Conservation (phyloP, 2,113 vertebrate species). For the Gymnorhina tibicen region DNA sequence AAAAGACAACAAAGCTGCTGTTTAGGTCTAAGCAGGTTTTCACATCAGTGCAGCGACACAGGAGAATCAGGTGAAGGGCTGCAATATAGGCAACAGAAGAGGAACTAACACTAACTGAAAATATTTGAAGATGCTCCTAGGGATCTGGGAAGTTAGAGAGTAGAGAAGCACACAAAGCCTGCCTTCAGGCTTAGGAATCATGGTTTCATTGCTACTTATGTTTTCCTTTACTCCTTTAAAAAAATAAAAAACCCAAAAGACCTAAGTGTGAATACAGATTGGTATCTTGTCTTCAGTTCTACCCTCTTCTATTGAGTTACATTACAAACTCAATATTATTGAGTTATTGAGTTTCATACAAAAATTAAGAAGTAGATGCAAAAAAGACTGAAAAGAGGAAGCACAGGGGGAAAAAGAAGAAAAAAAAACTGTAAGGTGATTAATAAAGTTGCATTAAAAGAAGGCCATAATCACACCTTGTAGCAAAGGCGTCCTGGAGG, state of each 20-base stretch:
- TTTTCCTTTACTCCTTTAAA: neutral
- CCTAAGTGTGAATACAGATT: neutral
- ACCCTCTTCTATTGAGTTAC: neutral
- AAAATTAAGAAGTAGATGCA: neutral
- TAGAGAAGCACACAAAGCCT: neutral
- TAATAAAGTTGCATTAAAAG: conserved; percentile 43
- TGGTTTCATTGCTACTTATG: neutral
- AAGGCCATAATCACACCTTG: conserved; percentile 78
- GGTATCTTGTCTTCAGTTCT: neutral
- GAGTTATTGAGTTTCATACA: too few relatives aligned
- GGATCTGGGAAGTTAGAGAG: neutral
- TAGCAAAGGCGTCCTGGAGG: conserved; percentile 81
- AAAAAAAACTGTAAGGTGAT: neutral
- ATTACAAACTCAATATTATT: too few relatives aligned
- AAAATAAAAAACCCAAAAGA: neutral
- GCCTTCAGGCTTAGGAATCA: neutral
- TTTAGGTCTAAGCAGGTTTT: neutral
- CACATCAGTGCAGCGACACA: neutral
- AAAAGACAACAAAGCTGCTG: neutral
- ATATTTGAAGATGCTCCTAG: neutral
- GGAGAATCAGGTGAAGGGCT: neutral
- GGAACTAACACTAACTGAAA: neutral
- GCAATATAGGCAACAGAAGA: neutral
- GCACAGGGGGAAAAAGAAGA: neutral
- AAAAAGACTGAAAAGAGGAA: neutral